phyloP scores from a whole-genome alignment of 2,797 vertebrate species.

The Cichlasoma orientale region DNA sequence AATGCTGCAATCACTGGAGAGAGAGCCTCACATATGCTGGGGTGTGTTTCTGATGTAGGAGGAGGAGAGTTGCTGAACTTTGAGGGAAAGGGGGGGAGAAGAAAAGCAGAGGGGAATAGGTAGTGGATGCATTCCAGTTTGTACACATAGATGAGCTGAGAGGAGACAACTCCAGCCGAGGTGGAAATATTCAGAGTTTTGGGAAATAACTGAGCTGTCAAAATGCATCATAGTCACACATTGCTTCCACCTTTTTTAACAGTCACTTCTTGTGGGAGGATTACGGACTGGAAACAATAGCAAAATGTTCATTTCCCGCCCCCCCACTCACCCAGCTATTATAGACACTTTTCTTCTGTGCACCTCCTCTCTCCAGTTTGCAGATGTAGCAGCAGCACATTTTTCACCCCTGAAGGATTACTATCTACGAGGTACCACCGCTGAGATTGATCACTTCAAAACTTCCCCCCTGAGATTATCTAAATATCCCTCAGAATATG shows the following conservation, averaged over 20 bases:
- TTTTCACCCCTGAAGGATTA: conserved; percentile 48
- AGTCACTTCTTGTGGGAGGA: neutral
- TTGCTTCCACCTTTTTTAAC: conserved; percentile 23
- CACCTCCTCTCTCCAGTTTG: neutral
- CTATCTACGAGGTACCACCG: conserved; percentile 24
- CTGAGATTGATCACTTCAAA: conserved; percentile 62
- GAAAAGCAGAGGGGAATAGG: neutral
- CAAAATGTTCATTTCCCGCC: neutral
- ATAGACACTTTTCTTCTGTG: neutral
- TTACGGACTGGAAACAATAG: conserved; percentile 19
- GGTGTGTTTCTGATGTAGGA: neutral
- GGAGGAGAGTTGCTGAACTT: neutral
- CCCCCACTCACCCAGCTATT: neutral
- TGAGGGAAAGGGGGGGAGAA: neutral
- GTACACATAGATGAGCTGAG: neutral
- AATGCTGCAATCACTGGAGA: conserved; percentile 22
- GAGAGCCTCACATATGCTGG: conserved; percentile 4
- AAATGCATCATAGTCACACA: conserved; percentile 13
- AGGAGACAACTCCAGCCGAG: neutral
- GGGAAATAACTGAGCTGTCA: conserved; percentile 37
- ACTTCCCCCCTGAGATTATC: conserved; percentile 28
- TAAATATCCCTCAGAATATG: conserved; percentile 43
- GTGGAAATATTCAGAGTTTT: conserved; percentile 8
- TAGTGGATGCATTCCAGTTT: rapidly evolving
- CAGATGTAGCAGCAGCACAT: conserved; percentile 17